Evolutionary conservation across 2,888 invertebrate genomes (phyloP).

Genomic region (Plebejus argus): DNA sequence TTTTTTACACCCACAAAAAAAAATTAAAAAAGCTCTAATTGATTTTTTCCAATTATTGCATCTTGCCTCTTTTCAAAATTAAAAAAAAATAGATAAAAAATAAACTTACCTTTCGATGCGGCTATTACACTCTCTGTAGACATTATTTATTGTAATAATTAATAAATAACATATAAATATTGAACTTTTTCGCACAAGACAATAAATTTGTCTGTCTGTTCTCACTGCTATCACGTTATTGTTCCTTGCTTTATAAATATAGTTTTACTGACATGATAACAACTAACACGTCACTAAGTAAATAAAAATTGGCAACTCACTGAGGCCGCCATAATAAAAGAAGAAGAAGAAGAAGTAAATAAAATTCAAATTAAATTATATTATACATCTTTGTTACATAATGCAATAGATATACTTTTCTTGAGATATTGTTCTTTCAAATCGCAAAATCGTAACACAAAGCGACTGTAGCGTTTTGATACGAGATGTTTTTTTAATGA

Average conservation of each 20-base stretch:
- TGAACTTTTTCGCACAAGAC: neutral
- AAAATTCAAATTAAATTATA: neutral
- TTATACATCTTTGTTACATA: neutral
- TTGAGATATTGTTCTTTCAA: neutral
- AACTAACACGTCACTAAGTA: neutral
- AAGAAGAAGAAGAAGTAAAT: no score
- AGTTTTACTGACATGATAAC: slow-evolving; percentile 11
- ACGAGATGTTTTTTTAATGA: neutral
- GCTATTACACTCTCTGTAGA: neutral
- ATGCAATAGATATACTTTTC: neutral
- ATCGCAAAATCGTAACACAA: neutral
- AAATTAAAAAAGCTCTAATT: no score
- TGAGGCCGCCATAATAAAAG: no score
- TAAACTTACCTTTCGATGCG: neutral
- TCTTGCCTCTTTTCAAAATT: no score
- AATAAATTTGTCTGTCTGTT: neutral
- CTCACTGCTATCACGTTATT: neutral
- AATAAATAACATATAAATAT: slow-evolving; percentile 20
- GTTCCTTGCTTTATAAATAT: slow-evolving; percentile 11
- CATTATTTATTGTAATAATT: slow-evolving; percentile 1
- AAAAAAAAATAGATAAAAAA: neutral
- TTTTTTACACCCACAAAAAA: no score
- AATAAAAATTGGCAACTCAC: no score
- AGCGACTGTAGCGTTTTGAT: neutral
- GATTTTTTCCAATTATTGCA: no score